Conservation (phyloP, 2,888 invertebrate genomes). For the Neoascia interrupta region DNA sequence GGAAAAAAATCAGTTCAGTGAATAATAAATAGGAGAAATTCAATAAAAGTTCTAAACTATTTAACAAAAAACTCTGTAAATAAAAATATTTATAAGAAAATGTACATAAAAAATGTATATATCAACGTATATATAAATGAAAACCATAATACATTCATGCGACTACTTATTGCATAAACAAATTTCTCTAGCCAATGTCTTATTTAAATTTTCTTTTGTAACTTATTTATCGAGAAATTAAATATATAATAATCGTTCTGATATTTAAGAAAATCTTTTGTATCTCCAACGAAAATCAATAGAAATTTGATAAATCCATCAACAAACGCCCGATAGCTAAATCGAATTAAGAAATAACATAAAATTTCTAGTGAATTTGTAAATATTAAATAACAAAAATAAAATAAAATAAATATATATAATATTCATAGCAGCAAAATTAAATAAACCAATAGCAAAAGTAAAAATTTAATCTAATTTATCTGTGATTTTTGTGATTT, state of each 20-base stretch:
- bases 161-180: conserved; percentile 48
- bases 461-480: conserved; percentile 70
- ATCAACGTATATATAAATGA: not conserved
- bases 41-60: conserved; percentile 44
- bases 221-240: conserved; percentile 32
- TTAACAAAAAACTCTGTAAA: conserved; percentile 30
- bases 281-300: conserved; percentile 61
- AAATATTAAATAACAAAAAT: too few species aligned
- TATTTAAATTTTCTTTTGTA: conserved; percentile 17
- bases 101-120: too few species aligned
- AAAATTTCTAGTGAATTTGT: conserved; percentile 57
- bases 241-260: too few species aligned
- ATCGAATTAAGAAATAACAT: conserved; percentile 47
- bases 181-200: conserved; percentile 52
- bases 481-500: conserved; percentile 74
- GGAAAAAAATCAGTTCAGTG: conserved; percentile 41
- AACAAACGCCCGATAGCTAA: conserved; percentile 59
- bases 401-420: conserved; percentile 14
- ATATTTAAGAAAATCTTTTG: conserved; percentile 45
- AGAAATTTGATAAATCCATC: conserved; percentile 57
- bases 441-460: too few species aligned
- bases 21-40: conserved; percentile 54
- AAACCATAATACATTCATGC: conserved; percentile 31
- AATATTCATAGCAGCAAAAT: conserved; percentile 16
- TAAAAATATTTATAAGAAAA: conserved; percentile 33